Base-by-base conservation (phyloP, 92 coral and sea anemone species). In the Isaurus tuberculatus region DNA sequence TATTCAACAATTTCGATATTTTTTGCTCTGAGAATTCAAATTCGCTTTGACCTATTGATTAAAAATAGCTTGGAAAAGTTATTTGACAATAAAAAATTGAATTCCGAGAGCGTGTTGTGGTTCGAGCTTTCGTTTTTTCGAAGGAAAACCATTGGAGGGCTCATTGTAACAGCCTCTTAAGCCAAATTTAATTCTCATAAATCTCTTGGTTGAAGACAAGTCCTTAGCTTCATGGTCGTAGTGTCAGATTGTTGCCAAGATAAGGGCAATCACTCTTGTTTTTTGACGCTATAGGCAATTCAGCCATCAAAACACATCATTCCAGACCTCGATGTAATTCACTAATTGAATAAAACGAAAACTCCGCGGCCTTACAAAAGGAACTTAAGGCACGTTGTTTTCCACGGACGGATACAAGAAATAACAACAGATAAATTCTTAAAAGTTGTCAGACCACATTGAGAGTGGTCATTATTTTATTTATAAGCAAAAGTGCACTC, bases 191-290 rank as follows among this genome's bases (percentile, higher is more conserved):
- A 60, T 77, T 57, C 70, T 58, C 82, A 15, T 58, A 77, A 33
- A 58, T 60, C 82, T 26, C 33, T 42, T 19, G 26, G 25, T 60
- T 77, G 82, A 77, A 77, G 82, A 77, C 82, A 57, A 77, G 60
- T 40, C 10, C 79, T 88, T 78, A 57, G 75, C 31, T 64, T 66
- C 53, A 71, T 33, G 88, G 89, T 88, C 27, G 32, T 69, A 57
- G 86, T 58, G 91, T 84, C 75, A 88, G 91, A 88, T 88, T 30
- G 27, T 23, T 82, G 74, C 8, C 44, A 19, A 64, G 88, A 84
- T 84, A 88, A 72, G 83, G 33, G 63, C 40, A 66, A 66, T 83
- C 78, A 29, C 4, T 19, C 53, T 34, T 70, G 73, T 67, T 49
- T n/a, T 29, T 72, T 40, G 46, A 40, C 58, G 53, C 70, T 70